A percentile compares a stretch with the other conserved stretches of the same genome.
Evolutionary conservation across 1,140 invertebrate species (phyloP).

Genomic region (Drosophila nigrodunni): DNA sequence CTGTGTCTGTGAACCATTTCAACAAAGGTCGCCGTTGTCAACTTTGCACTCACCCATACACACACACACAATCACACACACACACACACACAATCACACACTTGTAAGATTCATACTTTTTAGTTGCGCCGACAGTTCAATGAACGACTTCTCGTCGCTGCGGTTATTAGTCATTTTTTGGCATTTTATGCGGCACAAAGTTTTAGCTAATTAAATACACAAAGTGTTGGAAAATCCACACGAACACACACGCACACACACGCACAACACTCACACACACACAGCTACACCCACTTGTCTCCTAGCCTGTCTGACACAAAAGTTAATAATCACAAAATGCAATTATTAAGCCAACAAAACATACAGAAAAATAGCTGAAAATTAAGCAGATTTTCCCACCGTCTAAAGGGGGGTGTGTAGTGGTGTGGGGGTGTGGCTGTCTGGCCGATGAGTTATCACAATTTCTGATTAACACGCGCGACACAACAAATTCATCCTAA

Average conservation of each 20-base stretch:
- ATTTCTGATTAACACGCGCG: constrained; percentile 52
- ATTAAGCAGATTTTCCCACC: constrained; percentile 22
- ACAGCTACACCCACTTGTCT: neutral
- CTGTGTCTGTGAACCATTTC: constrained; percentile 7
- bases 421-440: neutral
- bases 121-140: constrained; percentile 60
- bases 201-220: constrained; percentile 75
- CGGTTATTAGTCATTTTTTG: constrained; percentile 60
- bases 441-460: constrained; percentile 37
- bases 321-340: constrained; percentile 47
- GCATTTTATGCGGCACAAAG: constrained; percentile 48
- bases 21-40: constrained; percentile 19
- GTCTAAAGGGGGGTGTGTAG: neutral
- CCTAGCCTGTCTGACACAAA: constrained; percentile 20
- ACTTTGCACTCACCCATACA: constrained; percentile 19
- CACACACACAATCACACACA: neutral
- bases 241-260: neutral
- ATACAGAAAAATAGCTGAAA: constrained; percentile 31
- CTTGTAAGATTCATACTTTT: constrained; percentile 32
- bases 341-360: constrained; percentile 47
- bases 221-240: constrained; percentile 60
- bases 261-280: neutral
- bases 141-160: constrained; percentile 57
- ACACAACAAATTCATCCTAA: constrained; percentile 38
- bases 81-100: neutral